Base-by-base conservation (phyloP, 1,140 invertebrate species). In the Drosophila nannoptera region DNA sequence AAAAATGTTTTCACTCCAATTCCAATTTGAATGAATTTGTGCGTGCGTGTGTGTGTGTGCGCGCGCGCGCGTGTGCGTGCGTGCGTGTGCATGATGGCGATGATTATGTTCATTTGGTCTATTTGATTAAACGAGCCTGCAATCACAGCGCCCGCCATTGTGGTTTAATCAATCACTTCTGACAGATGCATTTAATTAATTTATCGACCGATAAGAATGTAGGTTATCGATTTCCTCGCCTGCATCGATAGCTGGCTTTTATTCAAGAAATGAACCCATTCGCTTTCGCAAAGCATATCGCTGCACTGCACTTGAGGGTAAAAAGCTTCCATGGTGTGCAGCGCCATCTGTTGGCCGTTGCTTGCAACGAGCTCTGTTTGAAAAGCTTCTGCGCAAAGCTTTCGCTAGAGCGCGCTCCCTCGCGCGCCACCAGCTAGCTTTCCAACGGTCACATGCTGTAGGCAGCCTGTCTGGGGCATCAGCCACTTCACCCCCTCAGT, bases 391-490 rank as follows among this genome's bases (percentile, higher is more conserved):
- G 29, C 35, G 7, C 4, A 54, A 63, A 83, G 78, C 78, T 82
- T 52, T 52, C 46, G 11, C n/a, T 0, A 11, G 29, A 33, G 14
- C 33, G 11, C 5, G 6, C 42, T 59, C 29, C n/a, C 7, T 4
- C 9, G 7, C 29, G 7, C 16, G 7, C 59, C 43, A 8, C 42
- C 16, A 7, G 11, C 42, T 29, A 11, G 4, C 56, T 32, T 22
- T 63, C 22, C 22, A 22, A 22, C 22, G 22, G 22, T 50, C 45
- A 42, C 60, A 43, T 75, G 71, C 46, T 66, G 64, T 40, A 73
- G 78, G 78, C 78, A 83, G 45, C 46, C 78, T 69, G 78, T 82
- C 80, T 84, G 72, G 68, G 64, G 50, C 38, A 50, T 70, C 22
- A 22, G 22, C 22, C 22, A 22, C 1, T 22, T 22, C 22, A 22